Base-by-base conservation (phyloP, 2,888 invertebrate genomes). In the Oscheius sp. region DNA sequence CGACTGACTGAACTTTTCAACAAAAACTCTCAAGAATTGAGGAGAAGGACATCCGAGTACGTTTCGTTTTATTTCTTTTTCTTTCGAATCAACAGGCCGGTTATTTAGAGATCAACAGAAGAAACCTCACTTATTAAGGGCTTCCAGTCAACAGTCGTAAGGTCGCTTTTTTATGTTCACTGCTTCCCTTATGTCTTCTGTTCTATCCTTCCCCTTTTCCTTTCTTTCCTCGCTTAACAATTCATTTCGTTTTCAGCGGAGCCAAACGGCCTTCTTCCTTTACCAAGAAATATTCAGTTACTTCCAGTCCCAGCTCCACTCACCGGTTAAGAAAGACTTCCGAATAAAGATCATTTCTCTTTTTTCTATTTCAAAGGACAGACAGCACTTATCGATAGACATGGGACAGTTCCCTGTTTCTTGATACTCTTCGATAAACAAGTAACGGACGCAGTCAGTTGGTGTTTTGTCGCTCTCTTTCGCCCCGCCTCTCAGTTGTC, bases 1-100 rank as follows among this genome's bases (percentile, higher is more conserved):
- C 78, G 82, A 61, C 69, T 86, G 65, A 82, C 51, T 5, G 28
- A 65, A 33, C 51, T 65, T 20, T 65, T 65, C 54, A 49, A 65
- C 30, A 51, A 54, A 54, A 65, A 65, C 28, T 22, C 59, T 6
- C 17, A 59, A 8, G 59, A 59, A n/a, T 30, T 59, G 20, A 32
- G 51, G 33, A 50, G 51, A 64, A n/a, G 63, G 20, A 59, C 59
- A 30, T 64, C 51, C 49, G 63, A 64, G 63, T 64, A 26, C 49
- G 51, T 64, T 50, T 22, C 20, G 20, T 20, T 61, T 26, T n/a
- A 12, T 32, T 30, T 32, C 8, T 32, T 30, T 24, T n/a, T n/a
- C n/a, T n/a, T n/a, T n/a, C n/a, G n/a, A n/a, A n/a, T n/a, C n/a
- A n/a, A n/a, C 17, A 12, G 20, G 20, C 33, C 17, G 14, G 20